Conservation (phyloP, 2,888 invertebrate species). For the Acrocyrtus sp. region DNA sequence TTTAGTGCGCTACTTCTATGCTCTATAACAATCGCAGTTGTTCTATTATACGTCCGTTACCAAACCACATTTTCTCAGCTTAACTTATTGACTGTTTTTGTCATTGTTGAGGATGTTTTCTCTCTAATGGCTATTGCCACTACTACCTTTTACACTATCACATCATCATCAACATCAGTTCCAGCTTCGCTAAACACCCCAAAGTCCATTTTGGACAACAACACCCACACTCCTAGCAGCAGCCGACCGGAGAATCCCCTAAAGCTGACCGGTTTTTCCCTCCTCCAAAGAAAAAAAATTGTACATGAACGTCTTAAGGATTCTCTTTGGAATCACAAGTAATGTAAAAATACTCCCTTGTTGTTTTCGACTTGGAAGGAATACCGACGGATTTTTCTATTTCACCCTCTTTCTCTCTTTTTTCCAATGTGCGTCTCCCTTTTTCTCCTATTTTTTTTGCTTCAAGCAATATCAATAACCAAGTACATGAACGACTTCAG, state of each 20-base stretch:
- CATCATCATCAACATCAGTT: too few species aligned
- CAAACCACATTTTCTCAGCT: slow-evolving; percentile 49
- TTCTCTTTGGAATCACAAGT: slow-evolving; percentile 45
- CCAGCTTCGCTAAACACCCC: too few species aligned
- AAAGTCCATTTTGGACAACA: too few species aligned
- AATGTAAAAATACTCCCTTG: slow-evolving; percentile 45
- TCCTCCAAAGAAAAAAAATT: slow-evolving; percentile 12
- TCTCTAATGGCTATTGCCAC: slow-evolving; percentile 25
- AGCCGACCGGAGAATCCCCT: too few species aligned
- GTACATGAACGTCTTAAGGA: slow-evolving; percentile 44
- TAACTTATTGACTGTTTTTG: slow-evolving; percentile 52
- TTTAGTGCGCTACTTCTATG: too few species aligned
- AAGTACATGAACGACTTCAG: slow-evolving; percentile 16
- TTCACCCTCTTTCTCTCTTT: slow-evolving; percentile 13
- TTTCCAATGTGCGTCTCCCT: background rate
- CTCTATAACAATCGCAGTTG: too few species aligned
- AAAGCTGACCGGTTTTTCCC: slow-evolving; percentile 1
- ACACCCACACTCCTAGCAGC: too few species aligned
- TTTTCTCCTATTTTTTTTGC: slow-evolving; percentile 10
- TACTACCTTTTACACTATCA: too few species aligned
- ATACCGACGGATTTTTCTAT: too few species aligned
- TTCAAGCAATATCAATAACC: slow-evolving; percentile 48
- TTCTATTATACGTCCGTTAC: too few species aligned
- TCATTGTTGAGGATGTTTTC: slow-evolving; percentile 44
- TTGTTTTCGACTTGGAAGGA: slow-evolving; percentile 16